Percentiles rank a stretch among this genome's conserved stretches.
Conservation (phyloP, 2,888 invertebrate genomes). For the Noctuana brunneofusca region DNA sequence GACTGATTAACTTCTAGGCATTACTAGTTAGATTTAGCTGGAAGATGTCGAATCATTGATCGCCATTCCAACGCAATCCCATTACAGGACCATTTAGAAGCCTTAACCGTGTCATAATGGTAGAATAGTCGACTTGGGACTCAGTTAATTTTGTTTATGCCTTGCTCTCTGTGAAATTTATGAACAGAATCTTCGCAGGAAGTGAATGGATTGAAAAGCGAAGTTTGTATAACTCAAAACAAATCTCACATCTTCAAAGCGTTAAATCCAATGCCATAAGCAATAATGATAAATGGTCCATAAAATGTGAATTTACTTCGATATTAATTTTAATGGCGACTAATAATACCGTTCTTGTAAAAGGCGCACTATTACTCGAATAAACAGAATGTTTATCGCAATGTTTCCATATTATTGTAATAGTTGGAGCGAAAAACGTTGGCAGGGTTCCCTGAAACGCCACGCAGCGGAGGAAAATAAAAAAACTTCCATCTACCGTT, state of each 20-base stretch:
- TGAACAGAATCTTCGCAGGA: constrained; percentile 3
- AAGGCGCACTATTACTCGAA: constrained; percentile 20
- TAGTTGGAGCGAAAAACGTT: constrained; percentile 45
- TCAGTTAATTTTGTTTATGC: background rate
- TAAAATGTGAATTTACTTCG: constrained; percentile 24
- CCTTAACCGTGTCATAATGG: too few relatives aligned
- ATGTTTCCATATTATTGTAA: constrained; percentile 39
- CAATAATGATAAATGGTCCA: constrained; percentile 26
- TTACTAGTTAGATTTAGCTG: background rate
- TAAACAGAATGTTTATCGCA: constrained; percentile 37
- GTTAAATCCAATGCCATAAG: constrained; percentile 13
- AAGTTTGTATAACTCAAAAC: constrained; percentile 20
- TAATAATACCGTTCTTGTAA: constrained; percentile 35
- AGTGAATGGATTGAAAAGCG: constrained; percentile 22
- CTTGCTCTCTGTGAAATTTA: background rate
- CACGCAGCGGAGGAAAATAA: constrained; percentile 43
- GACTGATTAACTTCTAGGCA: background rate
- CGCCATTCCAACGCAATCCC: too few relatives aligned
- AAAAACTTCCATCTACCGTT: constrained; percentile 36
- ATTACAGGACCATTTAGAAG: too few relatives aligned
- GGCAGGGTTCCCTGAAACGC: constrained; percentile 40
- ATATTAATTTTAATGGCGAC: constrained; percentile 26
- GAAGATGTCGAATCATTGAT: background rate
- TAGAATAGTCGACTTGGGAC: background rate
- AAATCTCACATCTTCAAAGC: constrained; percentile 27